A percentile compares a stretch with the other conserved stretches of the same genome.
Conservation (phyloP, 2,797 vertebrate species). For the Semaprochilodus insignis region DNA sequence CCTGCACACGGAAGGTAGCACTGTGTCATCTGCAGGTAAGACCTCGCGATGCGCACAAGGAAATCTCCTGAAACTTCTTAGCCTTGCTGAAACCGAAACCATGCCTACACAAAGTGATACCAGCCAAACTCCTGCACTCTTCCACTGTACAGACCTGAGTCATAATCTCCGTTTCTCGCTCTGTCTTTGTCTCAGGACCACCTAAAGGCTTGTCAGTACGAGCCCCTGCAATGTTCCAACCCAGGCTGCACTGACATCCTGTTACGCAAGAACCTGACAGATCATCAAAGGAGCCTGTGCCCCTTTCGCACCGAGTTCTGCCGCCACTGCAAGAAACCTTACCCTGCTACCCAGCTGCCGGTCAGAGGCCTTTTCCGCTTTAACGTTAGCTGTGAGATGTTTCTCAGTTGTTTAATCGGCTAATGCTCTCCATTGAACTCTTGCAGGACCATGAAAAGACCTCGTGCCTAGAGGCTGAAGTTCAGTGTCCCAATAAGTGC, state of each 20-base stretch:
- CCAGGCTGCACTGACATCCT: slow-evolving; percentile 77
- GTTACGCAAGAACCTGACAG: slow-evolving; percentile 79
- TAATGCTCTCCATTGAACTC: slow-evolving; percentile 26
- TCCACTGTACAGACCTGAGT: background rate
- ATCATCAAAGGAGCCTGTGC: slow-evolving; percentile 78
- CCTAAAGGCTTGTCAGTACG: slow-evolving; percentile 83
- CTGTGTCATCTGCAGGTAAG: slow-evolving; percentile 86
- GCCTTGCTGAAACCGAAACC: background rate
- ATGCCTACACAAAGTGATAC: background rate
- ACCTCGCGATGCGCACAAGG: background rate
- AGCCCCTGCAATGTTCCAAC: slow-evolving; percentile 79
- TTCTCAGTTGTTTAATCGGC: background rate
- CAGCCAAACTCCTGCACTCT: background rate
- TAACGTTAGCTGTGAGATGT: background rate
- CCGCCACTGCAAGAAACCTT: slow-evolving; percentile 59
- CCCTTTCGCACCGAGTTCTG: slow-evolving; percentile 78
- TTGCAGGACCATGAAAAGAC: slow-evolving; percentile 82
- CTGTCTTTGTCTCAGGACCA: slow-evolving; percentile 81
- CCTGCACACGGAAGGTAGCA: slow-evolving; percentile 78
- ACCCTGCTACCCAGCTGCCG: slow-evolving; percentile 48
- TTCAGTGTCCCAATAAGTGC: slow-evolving; percentile 86
- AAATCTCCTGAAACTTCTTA: background rate
- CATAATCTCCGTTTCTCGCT: background rate
- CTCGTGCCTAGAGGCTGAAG: slow-evolving; percentile 82
- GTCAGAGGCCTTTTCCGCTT: slow-evolving; percentile 41